A percentile compares a stretch with the other conserved stretches of the same genome.
These are phyloP conservation scores for Entomyzon cyanotis DNA, from an alignment of 2,113 vertebrate genomes.

Conservation along the genomic window DNA sequence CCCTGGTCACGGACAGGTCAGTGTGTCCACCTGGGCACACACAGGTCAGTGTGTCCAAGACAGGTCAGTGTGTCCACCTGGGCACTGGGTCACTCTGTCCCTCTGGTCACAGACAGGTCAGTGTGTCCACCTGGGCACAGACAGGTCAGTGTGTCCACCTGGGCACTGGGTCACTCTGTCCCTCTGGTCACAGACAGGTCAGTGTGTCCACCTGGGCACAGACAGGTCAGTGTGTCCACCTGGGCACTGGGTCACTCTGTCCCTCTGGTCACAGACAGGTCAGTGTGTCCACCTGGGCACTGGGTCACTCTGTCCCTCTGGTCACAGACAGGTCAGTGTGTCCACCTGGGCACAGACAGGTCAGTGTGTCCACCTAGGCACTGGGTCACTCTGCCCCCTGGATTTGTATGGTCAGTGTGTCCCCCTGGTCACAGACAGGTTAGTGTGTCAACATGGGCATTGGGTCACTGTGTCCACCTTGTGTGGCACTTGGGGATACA, in stretches of 20 bases:
- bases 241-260: no score
- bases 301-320: neutral
- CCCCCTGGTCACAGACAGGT: neutral
- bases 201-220: neutral
- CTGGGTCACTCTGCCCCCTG: no score
- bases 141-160: neutral
- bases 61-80: neutral
- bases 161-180: neutral
- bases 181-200: neutral
- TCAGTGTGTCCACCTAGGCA: neutral
- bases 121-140: no score
- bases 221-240: neutral
- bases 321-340: neutral
- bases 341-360: no score
- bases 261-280: no score
- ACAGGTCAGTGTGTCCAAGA: neutral
- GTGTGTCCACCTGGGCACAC: neutral
- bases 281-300: neutral
- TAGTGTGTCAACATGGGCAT: neutral
- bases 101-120: neutral
- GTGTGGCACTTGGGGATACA: neutral
- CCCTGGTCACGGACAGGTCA: slow-evolving; percentile 93
- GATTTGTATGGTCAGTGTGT: no score
- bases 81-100: no score
- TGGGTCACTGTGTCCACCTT: neutral